Conservation (phyloP, 2,888 invertebrate genomes). For the Nineta flava region DNA sequence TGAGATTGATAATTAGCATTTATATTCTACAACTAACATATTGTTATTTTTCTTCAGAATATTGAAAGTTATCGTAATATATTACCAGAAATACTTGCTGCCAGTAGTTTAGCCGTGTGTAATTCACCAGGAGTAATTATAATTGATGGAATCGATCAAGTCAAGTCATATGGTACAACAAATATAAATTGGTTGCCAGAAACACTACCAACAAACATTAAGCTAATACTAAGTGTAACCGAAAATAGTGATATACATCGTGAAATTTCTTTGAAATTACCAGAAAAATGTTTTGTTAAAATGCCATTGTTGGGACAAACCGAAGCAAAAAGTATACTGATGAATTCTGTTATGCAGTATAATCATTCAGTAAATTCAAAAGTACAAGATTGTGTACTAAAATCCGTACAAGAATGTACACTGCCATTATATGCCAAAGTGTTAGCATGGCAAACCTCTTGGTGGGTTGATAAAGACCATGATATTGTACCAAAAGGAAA, state of each 20-base stretch:
- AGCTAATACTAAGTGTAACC: slow-evolving; percentile 57
- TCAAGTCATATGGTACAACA: slow-evolving; percentile 36
- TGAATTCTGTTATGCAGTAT: slow-evolving; percentile 38
- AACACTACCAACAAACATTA: slow-evolving; percentile 54
- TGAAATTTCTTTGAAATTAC: slow-evolving; percentile 23
- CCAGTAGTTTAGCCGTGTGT: slow-evolving; percentile 33
- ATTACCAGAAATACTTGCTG: slow-evolving; percentile 36
- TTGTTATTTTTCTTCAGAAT: slow-evolving; percentile 36
- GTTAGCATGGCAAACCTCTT: slow-evolving; percentile 43
- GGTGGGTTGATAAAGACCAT: slow-evolving; percentile 39
- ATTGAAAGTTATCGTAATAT: slow-evolving; percentile 51
- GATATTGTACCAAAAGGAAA: slow-evolving; percentile 36
- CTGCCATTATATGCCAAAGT: slow-evolving; percentile 56
- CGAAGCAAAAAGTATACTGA: slow-evolving; percentile 35
- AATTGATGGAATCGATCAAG: slow-evolving; percentile 61
- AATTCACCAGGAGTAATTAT: slow-evolving; percentile 44
- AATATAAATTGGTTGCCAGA: slow-evolving; percentile 62
- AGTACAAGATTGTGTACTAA: slow-evolving; percentile 35
- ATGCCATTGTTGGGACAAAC: slow-evolving; percentile 32
- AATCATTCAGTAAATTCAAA: slow-evolving; percentile 44
- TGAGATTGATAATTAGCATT: too few species aligned
- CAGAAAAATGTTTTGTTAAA: slow-evolving; percentile 24
- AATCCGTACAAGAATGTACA: slow-evolving; percentile 46
- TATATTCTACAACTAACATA: too few species aligned
- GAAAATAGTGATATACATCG: slow-evolving; percentile 33